phyloP scores from a whole-genome alignment of 1,140 invertebrate genomes.

The Bombus ignitus region DNA sequence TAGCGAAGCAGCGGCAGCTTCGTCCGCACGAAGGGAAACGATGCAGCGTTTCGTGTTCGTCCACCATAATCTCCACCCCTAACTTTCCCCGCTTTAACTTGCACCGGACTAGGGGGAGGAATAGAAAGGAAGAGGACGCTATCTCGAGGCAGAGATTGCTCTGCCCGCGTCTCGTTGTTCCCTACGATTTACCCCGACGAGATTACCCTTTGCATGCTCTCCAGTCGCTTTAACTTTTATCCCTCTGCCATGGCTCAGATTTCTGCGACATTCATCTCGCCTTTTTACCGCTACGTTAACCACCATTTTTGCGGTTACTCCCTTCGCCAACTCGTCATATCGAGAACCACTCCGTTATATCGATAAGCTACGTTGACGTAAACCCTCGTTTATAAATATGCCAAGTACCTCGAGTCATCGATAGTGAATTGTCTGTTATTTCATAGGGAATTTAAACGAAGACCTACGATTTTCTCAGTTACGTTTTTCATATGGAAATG shows the following conservation, averaged over 20 bases:
- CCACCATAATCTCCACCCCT: conserved; percentile 49
- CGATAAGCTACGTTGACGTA: too few species aligned
- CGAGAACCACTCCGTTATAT: neutral
- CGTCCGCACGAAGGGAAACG: conserved; percentile 17
- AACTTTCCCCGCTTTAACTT: conserved; percentile 51
- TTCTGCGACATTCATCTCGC: neutral
- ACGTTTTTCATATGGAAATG: too few species aligned
- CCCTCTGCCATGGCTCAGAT: neutral
- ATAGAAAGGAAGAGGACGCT: neutral
- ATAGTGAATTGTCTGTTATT: too few species aligned
- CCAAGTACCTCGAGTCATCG: too few species aligned
- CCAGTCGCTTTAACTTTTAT: conserved; percentile 14
- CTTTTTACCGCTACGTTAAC: neutral
- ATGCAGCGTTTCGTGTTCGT: conserved; percentile 31
- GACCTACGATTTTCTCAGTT: too few species aligned
- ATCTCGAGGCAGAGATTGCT: conserved; percentile 45
- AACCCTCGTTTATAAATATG: too few species aligned
- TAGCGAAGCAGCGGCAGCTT: neutral
- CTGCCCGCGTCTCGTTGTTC: neutral
- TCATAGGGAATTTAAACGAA: too few species aligned
- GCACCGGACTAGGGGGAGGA: neutral
- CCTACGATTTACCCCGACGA: conserved; percentile 7
- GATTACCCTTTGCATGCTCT: conserved; percentile 1
- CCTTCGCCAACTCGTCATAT: neutral
- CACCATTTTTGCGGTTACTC: neutral